Base-by-base conservation (phyloP, 37 sponge, comb jelly and placozoan species). In the Eunapius fragilis region DNA sequence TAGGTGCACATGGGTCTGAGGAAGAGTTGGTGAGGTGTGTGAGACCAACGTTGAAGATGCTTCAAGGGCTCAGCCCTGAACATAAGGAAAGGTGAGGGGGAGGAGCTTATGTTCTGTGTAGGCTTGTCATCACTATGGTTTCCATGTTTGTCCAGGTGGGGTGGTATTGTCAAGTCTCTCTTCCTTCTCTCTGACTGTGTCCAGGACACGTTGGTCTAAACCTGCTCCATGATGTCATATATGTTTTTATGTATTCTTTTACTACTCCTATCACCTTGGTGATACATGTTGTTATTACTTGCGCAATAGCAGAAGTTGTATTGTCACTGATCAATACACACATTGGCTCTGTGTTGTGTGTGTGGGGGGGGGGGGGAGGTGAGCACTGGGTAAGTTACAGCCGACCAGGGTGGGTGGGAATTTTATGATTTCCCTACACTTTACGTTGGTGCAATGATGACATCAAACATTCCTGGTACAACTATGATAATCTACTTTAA, bases 21-120 rank as follows among this genome's bases (percentile, higher is more conserved):
- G 84, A 84, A 68, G 84, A 84, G 67, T 14, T 75, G 38, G 2
- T 84, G 67, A 37, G 33, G 9, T 84, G 84, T 75, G 68, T 75
- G 11, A 75, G 76, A n/a, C 25, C 47, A 37, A 49, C 37, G 10
- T 4, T 84, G 68, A 49, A 75, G 68, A 67, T 76, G 31, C 36
- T 84, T 36, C 76, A 31, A 48, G 36, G 76, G 7, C n/a, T 84
- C 5, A 26, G 68, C 0, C 69, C 75, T 9, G 76, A 84, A 34
- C 35, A 85, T 6, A 41, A 5, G 23, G 41, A 78, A 4, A 69
- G 71, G 86, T 85, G 25, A 74, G 49, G 19, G 67, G 19, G 19
- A 19, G 22, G 58, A n/a, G n/a, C n/a, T n/a, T 10, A 17, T 58
- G 17, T 0, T 19, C 19, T 12, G 14, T 58, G 58, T 58, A 11